Evolutionary conservation across 2,113 vertebrate genomes (phyloP), one percentile per base, ranked within the genome.

Genomic region (Nesogale talazaci): DNA sequence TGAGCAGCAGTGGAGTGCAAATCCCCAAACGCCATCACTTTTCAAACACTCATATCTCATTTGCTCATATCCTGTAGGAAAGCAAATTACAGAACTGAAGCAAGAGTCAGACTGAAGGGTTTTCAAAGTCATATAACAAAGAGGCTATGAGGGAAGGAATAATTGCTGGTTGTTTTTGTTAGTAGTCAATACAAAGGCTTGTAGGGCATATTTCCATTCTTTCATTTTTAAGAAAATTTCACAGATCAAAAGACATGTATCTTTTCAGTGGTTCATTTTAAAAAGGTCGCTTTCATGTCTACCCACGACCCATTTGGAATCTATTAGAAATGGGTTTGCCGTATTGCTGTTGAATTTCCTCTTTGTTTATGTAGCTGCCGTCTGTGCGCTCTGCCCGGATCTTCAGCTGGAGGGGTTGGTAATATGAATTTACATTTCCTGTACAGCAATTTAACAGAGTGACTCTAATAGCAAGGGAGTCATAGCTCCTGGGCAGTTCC

Each of bases 351-450:
- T 38, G n/a, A 94, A 90, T 31, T 56, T 70, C 20, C 59, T 92
- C n/a, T 38, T 31, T 89, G 27, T 88, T 95, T 90, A 77, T 14
- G 65, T 88, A 81, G 59, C 38, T 90, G 16, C 12, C 77, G 2
- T 88, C 84, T 92, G 17, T 83, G 67, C 38, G n/a, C 20, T 65
- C 2, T 90, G 22, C 27, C 81, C 74, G 65, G 67, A 90, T 81
- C 12, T 75, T 87, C 74, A 86, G 65, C 86, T 90, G 75, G 20
- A 89, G 22, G 75, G 40, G 17, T 59, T 92, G 61, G 81, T 65
- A 63, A 69, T 86, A 94, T 88, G 67, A 94, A 94, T 92, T 94
- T 88, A 92, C 69, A 94, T 95, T 90, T 92, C 42, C 61, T 46
- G 5, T 78, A 88, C 27, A 87, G 59, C 67, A 77, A 20, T 90